Evolutionary conservation across 2,113 vertebrate genomes (phyloP).

Genomic region (Ceyx margarethae): DNA sequence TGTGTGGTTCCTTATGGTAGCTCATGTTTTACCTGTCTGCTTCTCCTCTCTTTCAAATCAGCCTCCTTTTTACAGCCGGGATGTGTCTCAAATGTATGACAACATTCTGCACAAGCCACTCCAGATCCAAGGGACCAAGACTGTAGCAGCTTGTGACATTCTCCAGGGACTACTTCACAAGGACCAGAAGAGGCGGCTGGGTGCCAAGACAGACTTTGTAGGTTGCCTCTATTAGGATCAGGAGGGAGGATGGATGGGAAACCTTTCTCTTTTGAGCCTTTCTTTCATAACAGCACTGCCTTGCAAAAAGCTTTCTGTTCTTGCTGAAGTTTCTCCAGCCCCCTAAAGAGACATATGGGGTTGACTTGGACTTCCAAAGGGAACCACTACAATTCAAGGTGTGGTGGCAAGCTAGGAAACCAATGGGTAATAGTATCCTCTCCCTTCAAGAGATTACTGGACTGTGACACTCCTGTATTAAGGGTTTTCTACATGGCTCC

Average conservation of each 20-base stretch:
- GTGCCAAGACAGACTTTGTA: constrained; percentile 95
- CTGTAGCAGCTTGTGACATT: constrained; percentile 86
- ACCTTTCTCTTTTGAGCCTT: neutral
- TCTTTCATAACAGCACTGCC: neutral
- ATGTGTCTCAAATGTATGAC: constrained; percentile 94
- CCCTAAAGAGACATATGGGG: neutral
- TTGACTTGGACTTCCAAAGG: neutral
- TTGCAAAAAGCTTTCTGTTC: neutral
- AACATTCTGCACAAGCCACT: constrained; percentile 91
- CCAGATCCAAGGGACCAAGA: constrained; percentile 87
- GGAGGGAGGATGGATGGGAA: neutral
- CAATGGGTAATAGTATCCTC: neutral
- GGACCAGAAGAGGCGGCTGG: constrained; percentile 88
- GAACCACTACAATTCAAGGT: neutral
- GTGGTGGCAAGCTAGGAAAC: neutral
- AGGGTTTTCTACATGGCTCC: neutral
- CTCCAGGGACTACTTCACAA: constrained; percentile 92
- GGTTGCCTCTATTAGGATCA: constrained; percentile 43
- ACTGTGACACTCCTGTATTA: neutral
- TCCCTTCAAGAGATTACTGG: neutral
- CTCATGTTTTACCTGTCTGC: neutral
- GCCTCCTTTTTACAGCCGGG: constrained; percentile 96
- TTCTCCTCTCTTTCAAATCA: constrained; percentile 66
- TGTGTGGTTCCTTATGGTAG: neutral
- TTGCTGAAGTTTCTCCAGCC: neutral